Percentiles rank a stretch among this genome's conserved stretches.
These are phyloP conservation scores for Coryphaenoides rupestris DNA, from an alignment of 2,113 vertebrate species.

Conservation along the genomic window DNA sequence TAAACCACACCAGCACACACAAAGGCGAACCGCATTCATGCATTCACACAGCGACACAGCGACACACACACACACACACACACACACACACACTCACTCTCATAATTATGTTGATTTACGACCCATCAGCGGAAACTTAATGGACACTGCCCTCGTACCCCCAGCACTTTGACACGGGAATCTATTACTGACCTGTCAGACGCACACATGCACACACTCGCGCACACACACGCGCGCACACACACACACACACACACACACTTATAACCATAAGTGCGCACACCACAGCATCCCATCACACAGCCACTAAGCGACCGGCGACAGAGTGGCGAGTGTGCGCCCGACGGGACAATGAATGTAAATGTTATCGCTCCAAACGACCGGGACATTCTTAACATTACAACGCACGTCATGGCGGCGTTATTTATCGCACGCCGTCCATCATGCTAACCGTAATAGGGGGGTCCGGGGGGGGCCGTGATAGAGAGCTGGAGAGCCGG, in stretches of 20 bases:
- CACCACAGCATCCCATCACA: background rate
- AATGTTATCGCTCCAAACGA: slow-evolving; percentile 41
- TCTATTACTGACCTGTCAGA: slow-evolving; percentile 41
- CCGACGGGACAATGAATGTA: slow-evolving; percentile 41
- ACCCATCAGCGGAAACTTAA: slow-evolving; percentile 61
- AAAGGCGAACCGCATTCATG: background rate
- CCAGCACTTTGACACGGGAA: slow-evolving; percentile 50
- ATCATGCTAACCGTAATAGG: slow-evolving; percentile 54
- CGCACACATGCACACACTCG: slow-evolving; percentile 1
- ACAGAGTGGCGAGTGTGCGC: too few species aligned
- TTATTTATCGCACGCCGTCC: slow-evolving; percentile 49
- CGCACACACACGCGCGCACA: slow-evolving; percentile 3
- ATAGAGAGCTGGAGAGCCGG: slow-evolving; percentile 45
- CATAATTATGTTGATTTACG: slow-evolving; percentile 65
- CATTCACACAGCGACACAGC: background rate
- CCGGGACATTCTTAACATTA: slow-evolving; percentile 45
- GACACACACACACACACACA: slow-evolving; percentile 26
- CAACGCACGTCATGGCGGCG: slow-evolving; percentile 38
- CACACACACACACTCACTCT: slow-evolving; percentile 25
- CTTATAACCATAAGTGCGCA: background rate
- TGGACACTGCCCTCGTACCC: slow-evolving; percentile 59
- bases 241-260: background rate
- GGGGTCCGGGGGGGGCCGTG: slow-evolving; percentile 33
- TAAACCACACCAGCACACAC: background rate
- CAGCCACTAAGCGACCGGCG: too few species aligned